phyloP scores from a whole-genome alignment of 2,888 invertebrate species.

The Belgica antarctica region DNA sequence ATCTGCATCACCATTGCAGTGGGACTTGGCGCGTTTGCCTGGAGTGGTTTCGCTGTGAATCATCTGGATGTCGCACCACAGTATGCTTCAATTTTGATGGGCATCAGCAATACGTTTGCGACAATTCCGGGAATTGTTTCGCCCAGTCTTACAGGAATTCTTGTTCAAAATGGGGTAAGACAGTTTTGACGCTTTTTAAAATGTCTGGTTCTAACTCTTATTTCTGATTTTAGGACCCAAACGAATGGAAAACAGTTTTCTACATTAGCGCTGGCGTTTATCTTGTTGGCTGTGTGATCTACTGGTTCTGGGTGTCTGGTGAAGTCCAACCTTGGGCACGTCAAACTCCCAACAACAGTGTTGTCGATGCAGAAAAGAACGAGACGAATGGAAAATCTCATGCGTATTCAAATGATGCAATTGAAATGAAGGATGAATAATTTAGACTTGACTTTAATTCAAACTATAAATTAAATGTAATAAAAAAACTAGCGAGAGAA shows the following conservation, averaged over 20 bases:
- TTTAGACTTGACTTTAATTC: slow-evolving; percentile 5
- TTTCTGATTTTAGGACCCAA: slow-evolving; percentile 58
- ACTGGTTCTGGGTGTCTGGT: slow-evolving; percentile 76
- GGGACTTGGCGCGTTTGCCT: slow-evolving; percentile 87
- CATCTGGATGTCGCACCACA: slow-evolving; percentile 90
- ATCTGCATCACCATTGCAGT: slow-evolving; percentile 83
- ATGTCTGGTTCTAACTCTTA: not conserved
- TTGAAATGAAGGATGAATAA: slow-evolving; percentile 52
- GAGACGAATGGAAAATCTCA: slow-evolving; percentile 44
- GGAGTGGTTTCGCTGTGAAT: slow-evolving; percentile 85
- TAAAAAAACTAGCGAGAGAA: too few relatives aligned
- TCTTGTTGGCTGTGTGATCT: slow-evolving; percentile 78
- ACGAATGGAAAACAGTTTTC: slow-evolving; percentile 84
- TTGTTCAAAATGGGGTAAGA: slow-evolving; percentile 71
- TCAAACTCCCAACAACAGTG: slow-evolving; percentile 52
- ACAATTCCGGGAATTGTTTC: slow-evolving; percentile 90
- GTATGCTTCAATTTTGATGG: slow-evolving; percentile 89
- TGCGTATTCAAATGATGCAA: slow-evolving; percentile 52
- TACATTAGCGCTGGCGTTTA: slow-evolving; percentile 82
- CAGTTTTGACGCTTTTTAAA: not conserved
- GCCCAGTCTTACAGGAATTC: slow-evolving; percentile 75
- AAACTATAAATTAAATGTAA: too few relatives aligned
- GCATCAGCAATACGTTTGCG: slow-evolving; percentile 84
- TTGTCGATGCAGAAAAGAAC: slow-evolving; percentile 56
- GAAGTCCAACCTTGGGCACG: slow-evolving; percentile 79